Base-by-base conservation (phyloP, 2,888 invertebrate species). In the Rhimphoctona megacephalus region DNA sequence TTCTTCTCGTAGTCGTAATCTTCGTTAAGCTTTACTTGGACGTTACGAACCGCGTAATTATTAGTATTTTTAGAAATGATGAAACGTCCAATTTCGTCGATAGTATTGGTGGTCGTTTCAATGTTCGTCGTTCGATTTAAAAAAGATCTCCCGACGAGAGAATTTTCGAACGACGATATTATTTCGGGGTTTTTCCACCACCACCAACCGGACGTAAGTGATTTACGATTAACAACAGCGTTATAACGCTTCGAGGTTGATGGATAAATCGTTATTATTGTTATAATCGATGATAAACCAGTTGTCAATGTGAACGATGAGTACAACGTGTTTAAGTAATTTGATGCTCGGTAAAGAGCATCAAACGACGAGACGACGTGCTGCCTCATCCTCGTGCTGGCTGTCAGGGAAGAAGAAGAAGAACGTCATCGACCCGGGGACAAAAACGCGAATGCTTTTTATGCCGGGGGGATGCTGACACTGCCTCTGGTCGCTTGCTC, bases 371-470 rank as follows among this genome's bases (percentile, higher is more conserved):
- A 77, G 85, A 85, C 85, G 85, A 82, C 82, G 87, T 87, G 87
- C 77, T 85, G 83, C 80, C 87, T 85, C 87, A 85, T 87, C 85
- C 85, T 87, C 87, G 85, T 85, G 87, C 87, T 83, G 85, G 85
- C 79, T 82, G 83, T 85, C 87, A 79, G 87, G 80, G 82, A 83
- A 85, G 78, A 82, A 83, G 80, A 83, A 83, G 85, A 80, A 85
- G 85, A 81, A 85, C 87, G 85, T 85, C 88, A 87, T 87, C 88
- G 87, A 87, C 87, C 85, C 85, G 85, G 83, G 85, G 73, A 25
- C 69, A 30, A 72, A 74, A 74, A 81, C 74, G 83, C 83, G 81
- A 80, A 69, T 80, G 79, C 70, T 69, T 69, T 79, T 80, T 64
- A 54, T 66, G 85, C 64, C 78, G 73, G 81, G 83, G 82, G 79